Conservation (phyloP, 2,888 invertebrate genomes). For the Caenorhabditis imperialis region DNA sequence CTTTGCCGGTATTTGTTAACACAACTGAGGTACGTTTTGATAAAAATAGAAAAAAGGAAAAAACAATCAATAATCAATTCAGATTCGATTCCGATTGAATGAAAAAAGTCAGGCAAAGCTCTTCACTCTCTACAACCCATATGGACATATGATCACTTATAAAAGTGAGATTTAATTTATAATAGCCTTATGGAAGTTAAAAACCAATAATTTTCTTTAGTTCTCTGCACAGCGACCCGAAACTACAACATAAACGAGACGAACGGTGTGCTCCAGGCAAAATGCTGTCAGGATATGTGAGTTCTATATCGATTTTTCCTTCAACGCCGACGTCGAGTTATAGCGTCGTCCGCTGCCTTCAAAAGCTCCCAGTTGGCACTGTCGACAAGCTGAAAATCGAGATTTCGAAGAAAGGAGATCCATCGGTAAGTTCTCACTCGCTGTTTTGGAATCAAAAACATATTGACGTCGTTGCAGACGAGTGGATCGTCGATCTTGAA, state of each 20-base stretch:
- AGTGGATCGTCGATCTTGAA: conserved; percentile 29
- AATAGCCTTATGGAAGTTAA: no score
- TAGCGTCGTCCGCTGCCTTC: conserved; percentile 57
- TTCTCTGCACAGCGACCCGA: conserved; percentile 58
- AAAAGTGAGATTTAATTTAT: conserved; percentile 46
- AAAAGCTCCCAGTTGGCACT: conserved; percentile 44
- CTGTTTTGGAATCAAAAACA: no score
- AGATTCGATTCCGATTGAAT: conserved; percentile 48
- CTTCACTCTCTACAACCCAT: conserved; percentile 63
- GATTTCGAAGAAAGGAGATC: conserved; percentile 43
- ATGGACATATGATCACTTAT: conserved; percentile 52
- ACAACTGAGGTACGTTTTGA: conserved; percentile 38
- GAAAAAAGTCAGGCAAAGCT: conserved; percentile 48
- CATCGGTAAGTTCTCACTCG: conserved; percentile 41
- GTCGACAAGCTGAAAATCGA: conserved; percentile 53
- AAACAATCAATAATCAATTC: conserved; percentile 12
- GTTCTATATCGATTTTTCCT: conserved; percentile 28
- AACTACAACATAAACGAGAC: conserved; percentile 56
- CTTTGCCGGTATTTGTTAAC: conserved; percentile 49
- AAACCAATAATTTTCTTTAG: conserved; percentile 37
- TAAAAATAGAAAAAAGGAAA: not conserved
- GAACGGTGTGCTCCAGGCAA: conserved; percentile 41
- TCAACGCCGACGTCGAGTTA: conserved; percentile 6
- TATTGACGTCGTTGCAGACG: conserved; percentile 6
- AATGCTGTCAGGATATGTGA: conserved; percentile 62